Conservation (phyloP, 2,797 vertebrate species). For the Chromobotia macracanthus region DNA sequence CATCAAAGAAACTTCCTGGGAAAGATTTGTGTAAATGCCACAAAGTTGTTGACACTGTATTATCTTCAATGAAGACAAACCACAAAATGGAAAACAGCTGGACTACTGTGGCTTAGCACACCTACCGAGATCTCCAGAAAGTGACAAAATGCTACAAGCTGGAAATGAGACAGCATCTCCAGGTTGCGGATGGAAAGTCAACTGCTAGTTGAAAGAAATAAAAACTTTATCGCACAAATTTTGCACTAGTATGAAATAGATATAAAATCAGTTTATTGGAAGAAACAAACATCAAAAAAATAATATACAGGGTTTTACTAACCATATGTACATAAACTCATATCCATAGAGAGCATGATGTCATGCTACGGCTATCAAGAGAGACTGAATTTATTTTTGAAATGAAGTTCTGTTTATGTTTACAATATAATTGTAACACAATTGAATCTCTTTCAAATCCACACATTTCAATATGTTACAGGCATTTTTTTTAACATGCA, state of each 20-base stretch:
- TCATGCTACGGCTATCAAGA: conserved; percentile 66
- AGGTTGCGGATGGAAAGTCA: conserved; percentile 71
- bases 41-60: conserved; percentile 63
- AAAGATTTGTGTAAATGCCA: conserved; percentile 74
- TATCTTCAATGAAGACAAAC: conserved; percentile 84
- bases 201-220: conserved; percentile 65
- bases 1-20: conserved; percentile 72
- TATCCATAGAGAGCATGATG: conserved; percentile 74
- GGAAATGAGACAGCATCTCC: conserved; percentile 62
- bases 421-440: conserved; percentile 54
- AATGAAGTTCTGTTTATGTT: conserved; percentile 61
- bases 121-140: conserved; percentile 59
- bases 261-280: conserved; percentile 70
- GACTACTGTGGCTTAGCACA: conserved; percentile 62
- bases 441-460: conserved; percentile 33
- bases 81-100: conserved; percentile 49
- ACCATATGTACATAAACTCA: conserved; percentile 89
- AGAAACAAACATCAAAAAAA: conserved; percentile 58
- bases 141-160: conserved; percentile 75
- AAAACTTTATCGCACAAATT: conserved; percentile 95
- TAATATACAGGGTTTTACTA: conserved; percentile 88
- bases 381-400: conserved; percentile 58
- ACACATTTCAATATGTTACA: conserved; percentile 7
- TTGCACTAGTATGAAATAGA: conserved; percentile 89
- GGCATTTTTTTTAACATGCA: background rate